A percentile compares a stretch with the other conserved stretches of the same genome.
These are phyloP conservation scores for Falco biarmicus DNA, from an alignment of 2,797 vertebrate genomes.

Conservation along the genomic window DNA sequence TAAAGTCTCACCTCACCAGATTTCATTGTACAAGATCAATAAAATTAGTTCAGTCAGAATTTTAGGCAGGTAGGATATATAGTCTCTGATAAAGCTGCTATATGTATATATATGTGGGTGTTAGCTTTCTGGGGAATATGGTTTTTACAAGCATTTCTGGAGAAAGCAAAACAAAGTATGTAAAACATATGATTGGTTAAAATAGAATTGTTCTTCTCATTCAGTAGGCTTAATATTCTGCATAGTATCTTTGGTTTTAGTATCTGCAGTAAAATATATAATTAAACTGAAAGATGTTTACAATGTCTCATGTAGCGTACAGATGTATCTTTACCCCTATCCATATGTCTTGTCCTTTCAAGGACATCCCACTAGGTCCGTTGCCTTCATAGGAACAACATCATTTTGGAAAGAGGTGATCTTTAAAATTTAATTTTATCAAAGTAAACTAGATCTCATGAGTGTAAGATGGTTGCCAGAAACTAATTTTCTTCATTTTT, in stretches of 20 bases:
- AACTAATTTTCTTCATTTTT: slow-evolving; percentile 47
- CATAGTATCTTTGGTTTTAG: background rate
- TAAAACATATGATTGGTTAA: background rate
- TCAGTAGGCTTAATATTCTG: background rate
- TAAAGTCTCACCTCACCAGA: background rate
- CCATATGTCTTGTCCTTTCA: slow-evolving; percentile 31
- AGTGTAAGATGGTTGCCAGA: slow-evolving; percentile 37
- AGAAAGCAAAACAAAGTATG: background rate
- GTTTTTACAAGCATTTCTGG: background rate
- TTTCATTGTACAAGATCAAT: background rate
- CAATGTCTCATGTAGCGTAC: background rate
- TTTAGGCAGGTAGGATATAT: background rate
- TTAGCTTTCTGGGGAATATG: background rate
- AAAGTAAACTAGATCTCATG: slow-evolving; percentile 51
- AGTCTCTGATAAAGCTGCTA: background rate
- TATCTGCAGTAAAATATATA: background rate
- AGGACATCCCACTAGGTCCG: slow-evolving; percentile 20
- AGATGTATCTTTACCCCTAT: slow-evolving; percentile 54
- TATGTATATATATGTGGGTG: background rate
- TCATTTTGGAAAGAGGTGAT: slow-evolving; percentile 42
- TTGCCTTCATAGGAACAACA: slow-evolving; percentile 34
- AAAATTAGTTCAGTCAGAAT: background rate
- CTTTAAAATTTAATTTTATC: slow-evolving; percentile 72
- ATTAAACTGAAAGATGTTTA: slow-evolving; percentile 13
- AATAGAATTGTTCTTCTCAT: background rate